These are phyloP conservation scores for Parasteatoda tepidariorum DNA, from an alignment of 1,140 invertebrate genomes.

Conservation along the genomic window DNA sequence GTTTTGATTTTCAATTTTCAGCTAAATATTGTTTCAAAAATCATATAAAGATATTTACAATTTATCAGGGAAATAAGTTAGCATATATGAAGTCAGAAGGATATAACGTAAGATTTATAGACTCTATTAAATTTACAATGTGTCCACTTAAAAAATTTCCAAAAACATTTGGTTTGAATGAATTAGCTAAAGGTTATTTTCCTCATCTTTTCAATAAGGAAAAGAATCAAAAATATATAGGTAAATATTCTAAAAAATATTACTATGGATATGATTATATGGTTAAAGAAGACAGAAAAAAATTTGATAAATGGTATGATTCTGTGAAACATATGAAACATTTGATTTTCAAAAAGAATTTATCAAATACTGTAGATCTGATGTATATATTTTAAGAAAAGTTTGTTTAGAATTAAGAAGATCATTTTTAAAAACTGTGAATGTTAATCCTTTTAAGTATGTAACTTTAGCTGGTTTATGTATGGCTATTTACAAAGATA, in stretches of 20 bases:
- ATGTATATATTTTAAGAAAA: constrained; percentile 22
- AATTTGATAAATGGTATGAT: constrained; percentile 4
- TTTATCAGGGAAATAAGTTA: constrained; percentile 36
- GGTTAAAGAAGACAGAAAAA: not conserved
- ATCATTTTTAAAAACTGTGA: not conserved
- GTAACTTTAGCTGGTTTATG: not conserved
- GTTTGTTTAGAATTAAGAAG: not conserved
- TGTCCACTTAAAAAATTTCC: not conserved
- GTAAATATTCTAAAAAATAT: not conserved
- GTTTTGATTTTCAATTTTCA: constrained; percentile 29
- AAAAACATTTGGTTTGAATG: not conserved
- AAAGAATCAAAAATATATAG: constrained; percentile 5
- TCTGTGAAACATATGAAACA: not conserved
- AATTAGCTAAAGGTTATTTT: not conserved
- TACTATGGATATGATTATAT: constrained; percentile 18
- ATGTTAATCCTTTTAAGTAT: not conserved
- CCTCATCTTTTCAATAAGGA: not conserved
- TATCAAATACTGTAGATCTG: constrained; percentile 6
- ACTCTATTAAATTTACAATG: constrained; percentile 23
- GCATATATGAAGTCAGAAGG: not conserved
- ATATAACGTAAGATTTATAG: not conserved
- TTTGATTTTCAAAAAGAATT: constrained; percentile 29
- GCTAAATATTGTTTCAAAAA: constrained; percentile 29
- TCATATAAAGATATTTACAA: constrained; percentile 14
- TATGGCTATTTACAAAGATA: constrained; percentile 16